Percentiles rank a stretch among this genome's conserved stretches.
Conservation (phyloP, 1,140 invertebrate species). For the Neodiprion lecontei region DNA sequence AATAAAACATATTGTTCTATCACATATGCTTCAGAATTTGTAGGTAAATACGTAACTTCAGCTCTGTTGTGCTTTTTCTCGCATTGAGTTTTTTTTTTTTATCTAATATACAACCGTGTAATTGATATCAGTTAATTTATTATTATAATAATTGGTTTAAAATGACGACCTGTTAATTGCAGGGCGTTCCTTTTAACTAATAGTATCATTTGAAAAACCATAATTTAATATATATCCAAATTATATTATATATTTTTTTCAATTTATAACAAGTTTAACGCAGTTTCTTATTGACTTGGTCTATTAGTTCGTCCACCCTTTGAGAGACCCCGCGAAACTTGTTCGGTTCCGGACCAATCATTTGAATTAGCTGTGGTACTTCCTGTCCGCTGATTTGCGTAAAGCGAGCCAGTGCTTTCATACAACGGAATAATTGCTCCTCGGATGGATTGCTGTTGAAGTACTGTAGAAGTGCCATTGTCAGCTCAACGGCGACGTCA, state of each 20-base stretch:
- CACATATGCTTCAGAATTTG: background rate
- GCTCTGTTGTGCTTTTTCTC: background rate
- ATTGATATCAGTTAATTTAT: no score
- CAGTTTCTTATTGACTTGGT: slow-evolving; percentile 72
- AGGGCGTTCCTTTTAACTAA: background rate
- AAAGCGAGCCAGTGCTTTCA: slow-evolving; percentile 82
- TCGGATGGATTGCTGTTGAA: slow-evolving; percentile 81
- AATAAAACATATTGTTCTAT: background rate
- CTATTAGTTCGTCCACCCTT: slow-evolving; percentile 82
- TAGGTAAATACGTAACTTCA: background rate
- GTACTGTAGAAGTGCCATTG: slow-evolving; percentile 91
- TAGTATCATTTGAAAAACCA: background rate
- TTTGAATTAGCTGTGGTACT: slow-evolving; percentile 87
- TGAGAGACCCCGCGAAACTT: slow-evolving; percentile 82
- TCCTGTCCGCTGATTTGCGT: slow-evolving; percentile 80
- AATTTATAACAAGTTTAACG: slow-evolving; percentile 44
- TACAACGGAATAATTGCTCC: slow-evolving; percentile 78
- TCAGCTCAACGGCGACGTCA: slow-evolving; percentile 89
- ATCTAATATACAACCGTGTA: background rate
- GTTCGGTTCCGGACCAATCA: slow-evolving; percentile 89
- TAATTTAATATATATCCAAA: background rate
- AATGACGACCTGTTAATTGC: no score
- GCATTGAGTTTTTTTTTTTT: background rate
- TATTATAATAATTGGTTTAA: no score
- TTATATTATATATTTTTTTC: background rate